A percentile compares a stretch with the other conserved stretches of the same genome.
phyloP scores from a whole-genome alignment of 2,113 vertebrate species.

The Bufo bufo region DNA sequence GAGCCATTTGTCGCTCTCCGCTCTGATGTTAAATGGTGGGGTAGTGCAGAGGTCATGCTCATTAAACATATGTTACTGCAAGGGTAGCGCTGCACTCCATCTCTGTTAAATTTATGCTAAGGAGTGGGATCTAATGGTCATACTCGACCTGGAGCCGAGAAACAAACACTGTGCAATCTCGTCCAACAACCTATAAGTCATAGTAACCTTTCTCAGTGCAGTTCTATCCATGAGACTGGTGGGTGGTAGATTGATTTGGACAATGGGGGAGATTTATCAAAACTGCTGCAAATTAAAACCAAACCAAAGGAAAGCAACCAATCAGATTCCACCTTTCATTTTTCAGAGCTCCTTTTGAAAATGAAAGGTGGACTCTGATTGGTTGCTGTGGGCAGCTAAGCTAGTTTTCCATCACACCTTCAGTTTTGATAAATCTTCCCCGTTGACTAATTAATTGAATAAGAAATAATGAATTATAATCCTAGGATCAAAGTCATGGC shows the following conservation, averaged over 20 bases:
- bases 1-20: slow-evolving; percentile 1
- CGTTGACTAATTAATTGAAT: background rate
- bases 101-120: background rate
- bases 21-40: slow-evolving; percentile 30
- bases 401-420: too few species aligned
- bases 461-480: background rate
- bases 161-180: background rate
- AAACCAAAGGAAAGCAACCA: too few species aligned
- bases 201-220: background rate
- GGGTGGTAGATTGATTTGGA: background rate
- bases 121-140: background rate
- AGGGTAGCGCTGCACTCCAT: slow-evolving; percentile 56
- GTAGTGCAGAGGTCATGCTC: slow-evolving; percentile 56
- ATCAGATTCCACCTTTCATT: too few species aligned
- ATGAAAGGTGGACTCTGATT: too few species aligned
- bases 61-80: slow-evolving; percentile 37
- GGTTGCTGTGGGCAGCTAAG: too few species aligned
- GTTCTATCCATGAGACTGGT: background rate
- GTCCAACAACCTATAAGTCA: background rate
- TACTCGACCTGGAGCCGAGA: background rate
- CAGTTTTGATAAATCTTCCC: too few species aligned
- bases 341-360: too few species aligned
- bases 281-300: too few species aligned
- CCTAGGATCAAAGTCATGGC: background rate
- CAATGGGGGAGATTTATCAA: background rate